A percentile compares a stretch with the other conserved stretches of the same genome.
Conservation (phyloP, 2,888 invertebrate genomes). For the Eretmocerus hayati region DNA sequence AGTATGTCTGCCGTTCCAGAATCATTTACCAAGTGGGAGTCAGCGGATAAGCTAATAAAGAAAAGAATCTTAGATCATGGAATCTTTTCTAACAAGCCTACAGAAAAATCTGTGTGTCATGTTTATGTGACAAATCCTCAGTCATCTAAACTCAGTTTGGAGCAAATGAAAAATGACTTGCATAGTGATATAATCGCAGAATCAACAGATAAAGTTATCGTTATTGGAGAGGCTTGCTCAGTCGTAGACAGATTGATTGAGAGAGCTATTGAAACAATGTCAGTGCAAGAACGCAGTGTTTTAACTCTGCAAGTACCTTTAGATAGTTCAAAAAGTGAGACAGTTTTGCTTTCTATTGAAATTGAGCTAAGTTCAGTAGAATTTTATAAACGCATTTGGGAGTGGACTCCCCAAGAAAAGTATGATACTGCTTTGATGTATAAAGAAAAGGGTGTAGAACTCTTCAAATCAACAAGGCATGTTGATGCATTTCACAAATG, state of each 20-base stretch:
- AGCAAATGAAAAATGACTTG: constrained; percentile 21
- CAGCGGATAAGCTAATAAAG: constrained; percentile 25
- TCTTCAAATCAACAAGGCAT: constrained; percentile 58
- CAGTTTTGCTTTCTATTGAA: constrained; percentile 45
- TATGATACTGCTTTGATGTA: constrained; percentile 50
- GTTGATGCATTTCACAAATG: constrained; percentile 69
- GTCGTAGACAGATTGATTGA: constrained; percentile 53
- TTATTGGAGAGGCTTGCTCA: constrained; percentile 50
- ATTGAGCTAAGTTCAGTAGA: constrained; percentile 48
- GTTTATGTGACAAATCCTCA: constrained; percentile 28
- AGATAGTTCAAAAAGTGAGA: constrained; percentile 36
- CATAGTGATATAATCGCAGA: constrained; percentile 44
- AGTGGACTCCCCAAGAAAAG: constrained; percentile 54
- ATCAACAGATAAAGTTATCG: constrained; percentile 23
- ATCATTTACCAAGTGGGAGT: too few species aligned
- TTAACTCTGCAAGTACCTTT: constrained; percentile 33
- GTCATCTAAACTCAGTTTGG: constrained; percentile 3
- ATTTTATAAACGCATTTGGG: constrained; percentile 50
- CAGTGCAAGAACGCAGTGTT: constrained; percentile 47
- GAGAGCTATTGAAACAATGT: constrained; percentile 52
- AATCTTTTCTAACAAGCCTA: constrained; percentile 30
- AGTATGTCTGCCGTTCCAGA: too few species aligned
- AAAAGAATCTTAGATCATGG: constrained; percentile 33
- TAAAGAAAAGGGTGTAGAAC: constrained; percentile 55
- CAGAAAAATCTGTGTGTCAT: constrained; percentile 33